A percentile compares a stretch with the other conserved stretches of the same genome.
Evolutionary conservation across 2,113 vertebrate genomes (phyloP).

Genomic region (Daboia siamensis): DNA sequence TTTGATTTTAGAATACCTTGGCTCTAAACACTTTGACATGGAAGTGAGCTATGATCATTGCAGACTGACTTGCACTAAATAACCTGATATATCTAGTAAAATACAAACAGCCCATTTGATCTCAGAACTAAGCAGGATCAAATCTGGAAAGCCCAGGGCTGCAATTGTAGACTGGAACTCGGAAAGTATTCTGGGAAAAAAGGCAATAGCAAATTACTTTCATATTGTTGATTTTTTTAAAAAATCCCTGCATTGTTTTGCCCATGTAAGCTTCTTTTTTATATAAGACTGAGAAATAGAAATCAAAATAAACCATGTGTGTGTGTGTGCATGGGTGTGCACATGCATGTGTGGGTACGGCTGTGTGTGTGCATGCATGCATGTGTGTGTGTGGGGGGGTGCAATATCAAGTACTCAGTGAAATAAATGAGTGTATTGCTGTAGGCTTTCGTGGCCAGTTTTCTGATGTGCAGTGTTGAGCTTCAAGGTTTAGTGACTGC

Average conservation of each 20-base stretch:
- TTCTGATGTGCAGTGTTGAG: background rate
- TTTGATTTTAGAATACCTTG: background rate
- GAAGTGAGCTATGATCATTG: background rate
- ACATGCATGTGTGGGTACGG: no score
- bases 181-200: background rate
- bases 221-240: background rate
- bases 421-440: background rate
- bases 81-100: background rate
- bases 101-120: background rate
- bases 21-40: background rate
- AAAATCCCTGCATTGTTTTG: background rate
- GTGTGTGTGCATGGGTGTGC: background rate
- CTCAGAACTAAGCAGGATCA: background rate
- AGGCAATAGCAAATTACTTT: background rate
- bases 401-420: background rate
- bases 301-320: background rate
- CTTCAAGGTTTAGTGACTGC: background rate
- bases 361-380: background rate
- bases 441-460: background rate
- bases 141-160: background rate
- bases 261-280: background rate
- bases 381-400: background rate
- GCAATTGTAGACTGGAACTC: background rate
- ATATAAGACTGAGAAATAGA: background rate
- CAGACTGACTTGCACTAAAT: background rate